A percentile compares a stretch with the other conserved stretches of the same genome.
Conservation (phyloP, 2,797 vertebrate genomes). For the Phylloscopus collybita region DNA sequence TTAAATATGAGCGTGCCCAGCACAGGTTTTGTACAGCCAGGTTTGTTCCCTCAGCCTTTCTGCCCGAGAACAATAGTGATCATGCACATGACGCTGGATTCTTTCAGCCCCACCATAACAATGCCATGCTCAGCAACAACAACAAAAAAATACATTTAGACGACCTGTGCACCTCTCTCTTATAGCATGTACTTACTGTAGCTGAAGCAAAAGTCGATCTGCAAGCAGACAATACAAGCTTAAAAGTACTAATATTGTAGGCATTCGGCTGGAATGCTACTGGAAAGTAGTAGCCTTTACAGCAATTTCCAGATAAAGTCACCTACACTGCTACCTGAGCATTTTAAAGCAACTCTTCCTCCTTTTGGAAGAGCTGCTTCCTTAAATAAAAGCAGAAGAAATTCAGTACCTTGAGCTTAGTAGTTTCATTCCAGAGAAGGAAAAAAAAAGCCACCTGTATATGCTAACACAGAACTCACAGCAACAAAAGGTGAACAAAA, state of each 20-base stretch:
- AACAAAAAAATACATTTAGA: neutral
- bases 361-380: neutral
- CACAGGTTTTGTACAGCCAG: neutral
- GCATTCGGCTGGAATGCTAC: no score
- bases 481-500: conserved; percentile 47
- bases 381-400: neutral
- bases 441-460: conserved; percentile 15
- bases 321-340: neutral
- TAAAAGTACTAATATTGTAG: no score
- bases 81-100: neutral
- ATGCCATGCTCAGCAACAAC: neutral
- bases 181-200: neutral
- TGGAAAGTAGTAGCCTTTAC: neutral
- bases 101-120: neutral
- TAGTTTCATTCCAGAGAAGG: neutral
- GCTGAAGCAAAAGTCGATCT: neutral
- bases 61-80: neutral
- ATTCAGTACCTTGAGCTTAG: neutral
- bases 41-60: neutral
- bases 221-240: neutral
- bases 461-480: neutral
- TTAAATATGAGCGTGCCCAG: accelerated
- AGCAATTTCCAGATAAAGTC: neutral
- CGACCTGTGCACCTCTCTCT: neutral
- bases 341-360: neutral